Evolutionary conservation across 1,140 invertebrate species (phyloP), one percentile per base, ranked within the genome.

Genomic region (Branchinecta lindahli): DNA sequence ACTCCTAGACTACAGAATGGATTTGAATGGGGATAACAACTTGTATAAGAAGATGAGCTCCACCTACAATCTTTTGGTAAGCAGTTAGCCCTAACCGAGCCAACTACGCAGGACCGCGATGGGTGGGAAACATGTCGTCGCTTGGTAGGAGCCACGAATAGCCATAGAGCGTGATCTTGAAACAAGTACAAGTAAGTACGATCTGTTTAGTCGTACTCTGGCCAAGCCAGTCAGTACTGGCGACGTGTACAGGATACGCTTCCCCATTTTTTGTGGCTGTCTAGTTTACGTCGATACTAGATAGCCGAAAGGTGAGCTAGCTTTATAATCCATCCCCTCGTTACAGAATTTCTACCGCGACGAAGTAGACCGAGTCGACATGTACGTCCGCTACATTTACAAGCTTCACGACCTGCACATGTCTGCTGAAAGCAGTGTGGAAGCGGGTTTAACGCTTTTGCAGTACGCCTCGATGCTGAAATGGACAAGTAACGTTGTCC

Each of bases 321-420:
- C 33, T 33, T 33, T 33, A 33, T 33, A 33, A 33, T 5, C 33
- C 33, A 3, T 33, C 33, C 33, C 33, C 33, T 46, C 72, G 44
- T 82, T 84, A 52, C 81, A 93, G 88, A 94, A 96, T 76, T 98
- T 97, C 78, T 98, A 97, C 81, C 94, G 96, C 78, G 92, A 93
- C 77, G 93, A 81, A 73, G 70, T 72, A 18, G 91, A 94, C 75
- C 85, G 94, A 45, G 91, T 94, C 75, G 93, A 96, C 79, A 94
- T 98, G 89, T 98, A 97, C 79, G 81, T 98, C 44, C 85, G 93
- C 66, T 98, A 98, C 77, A 92, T 98, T 68, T 95, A 98, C 80
- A 97, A 97, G 78, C 81, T 98, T 15, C 93, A 95, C 77, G 91
- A 95, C 77, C 82, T 98, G 10, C 95, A 98, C 78, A 80, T 95